Evolutionary conservation across 2,888 invertebrate genomes (phyloP).

Genomic region (Punctoribates punctum): DNA sequence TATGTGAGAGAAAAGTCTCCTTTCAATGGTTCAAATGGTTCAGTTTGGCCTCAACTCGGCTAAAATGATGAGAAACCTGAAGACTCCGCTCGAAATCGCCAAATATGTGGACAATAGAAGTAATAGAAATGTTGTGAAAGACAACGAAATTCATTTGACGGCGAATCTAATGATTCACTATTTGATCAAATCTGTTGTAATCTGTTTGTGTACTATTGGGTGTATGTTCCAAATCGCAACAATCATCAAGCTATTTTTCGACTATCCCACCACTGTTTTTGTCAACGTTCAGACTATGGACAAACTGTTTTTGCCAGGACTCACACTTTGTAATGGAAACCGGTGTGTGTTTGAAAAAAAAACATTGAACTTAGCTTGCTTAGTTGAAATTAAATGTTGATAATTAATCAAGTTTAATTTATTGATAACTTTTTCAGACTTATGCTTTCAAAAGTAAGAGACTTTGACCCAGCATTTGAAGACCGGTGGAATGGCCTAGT

Average conservation of each 20-base stretch:
- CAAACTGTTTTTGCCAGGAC: conserved; percentile 38
- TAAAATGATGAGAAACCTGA: background rate
- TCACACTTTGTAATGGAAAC: conserved; percentile 42
- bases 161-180: conserved; percentile 9
- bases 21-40: no score
- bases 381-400: no score
- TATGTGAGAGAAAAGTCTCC: no score
- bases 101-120: background rate
- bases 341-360: conserved; percentile 18
- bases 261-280: conserved; percentile 40
- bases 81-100: background rate
- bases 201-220: conserved; percentile 33
- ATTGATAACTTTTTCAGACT: conserved; percentile 7
- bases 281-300: conserved; percentile 38
- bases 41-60: background rate
- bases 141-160: background rate
- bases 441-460: conserved; percentile 20
- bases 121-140: background rate
- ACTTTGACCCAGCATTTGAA: conserved; percentile 28
- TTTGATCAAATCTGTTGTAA: conserved; percentile 2
- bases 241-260: conserved; percentile 37
- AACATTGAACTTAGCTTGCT: background rate
- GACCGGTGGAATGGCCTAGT: background rate
- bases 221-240: conserved; percentile 34
- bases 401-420: background rate